phyloP scores from a whole-genome alignment of 2,113 vertebrate genomes.

The Vidua macroura region DNA sequence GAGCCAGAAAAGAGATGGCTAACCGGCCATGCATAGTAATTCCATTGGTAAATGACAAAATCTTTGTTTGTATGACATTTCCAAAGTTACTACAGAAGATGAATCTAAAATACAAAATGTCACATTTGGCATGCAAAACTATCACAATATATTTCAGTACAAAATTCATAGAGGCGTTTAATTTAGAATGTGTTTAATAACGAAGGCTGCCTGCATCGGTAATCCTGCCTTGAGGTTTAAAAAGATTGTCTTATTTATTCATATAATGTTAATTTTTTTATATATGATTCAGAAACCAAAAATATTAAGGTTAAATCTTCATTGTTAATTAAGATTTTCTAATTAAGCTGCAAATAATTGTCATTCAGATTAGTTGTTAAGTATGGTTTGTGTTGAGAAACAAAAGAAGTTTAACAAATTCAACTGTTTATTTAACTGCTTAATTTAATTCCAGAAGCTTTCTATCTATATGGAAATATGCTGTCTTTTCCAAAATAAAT shows the following conservation, averaged over 20 bases:
- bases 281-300: constrained; percentile 83
- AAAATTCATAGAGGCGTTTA: constrained; percentile 99
- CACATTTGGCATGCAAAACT: constrained; percentile 99
- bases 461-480: constrained; percentile 72
- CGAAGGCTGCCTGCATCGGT: constrained; percentile 94
- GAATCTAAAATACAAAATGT: constrained; percentile 99
- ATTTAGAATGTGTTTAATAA: constrained; percentile 99
- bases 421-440: constrained; percentile 66
- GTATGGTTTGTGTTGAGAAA: constrained; percentile 86
- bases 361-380: constrained; percentile 92
- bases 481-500: constrained; percentile 68
- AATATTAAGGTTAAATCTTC: constrained; percentile 96
- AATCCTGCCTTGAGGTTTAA: constrained; percentile 99
- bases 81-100: constrained; percentile 93
- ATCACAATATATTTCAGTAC: constrained; percentile 99
- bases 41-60: constrained; percentile 98
- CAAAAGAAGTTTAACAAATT: constrained; percentile 84
- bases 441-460: constrained; percentile 71
- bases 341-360: constrained; percentile 99
- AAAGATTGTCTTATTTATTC: constrained; percentile 99
- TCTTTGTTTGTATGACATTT: constrained; percentile 99
- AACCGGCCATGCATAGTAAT: constrained; percentile 97
- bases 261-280: constrained; percentile 85
- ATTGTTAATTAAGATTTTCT: constrained; percentile 99
- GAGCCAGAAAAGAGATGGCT: constrained; percentile 88